Evolutionary conservation across 2,888 invertebrate genomes (phyloP).

Genomic region (Drosophila limbata): DNA sequence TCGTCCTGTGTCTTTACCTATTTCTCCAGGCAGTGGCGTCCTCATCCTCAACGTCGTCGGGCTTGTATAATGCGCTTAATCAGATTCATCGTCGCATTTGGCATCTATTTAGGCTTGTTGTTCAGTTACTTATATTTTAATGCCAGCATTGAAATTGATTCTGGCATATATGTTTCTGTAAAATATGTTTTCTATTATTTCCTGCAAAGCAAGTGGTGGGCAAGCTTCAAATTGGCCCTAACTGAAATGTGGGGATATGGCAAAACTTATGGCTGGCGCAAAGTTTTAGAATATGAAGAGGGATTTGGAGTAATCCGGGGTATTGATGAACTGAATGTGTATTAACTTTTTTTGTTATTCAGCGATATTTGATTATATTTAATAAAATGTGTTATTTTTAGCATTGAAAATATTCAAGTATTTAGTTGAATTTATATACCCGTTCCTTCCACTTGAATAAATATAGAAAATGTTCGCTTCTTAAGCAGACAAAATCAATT

Average conservation of each 20-base stretch:
- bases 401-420: neutral
- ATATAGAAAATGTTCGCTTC: neutral
- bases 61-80: neutral
- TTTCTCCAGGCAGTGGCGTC: neutral
- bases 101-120: neutral
- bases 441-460: neutral
- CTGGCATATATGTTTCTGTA: neutral
- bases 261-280: neutral
- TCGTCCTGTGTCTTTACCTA: neutral
- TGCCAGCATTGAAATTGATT: neutral
- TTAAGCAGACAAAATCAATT: slow-evolving; percentile 50
- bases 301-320: neutral
- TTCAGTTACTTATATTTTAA: neutral
- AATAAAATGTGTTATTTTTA: neutral
- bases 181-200: neutral
- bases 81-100: neutral
- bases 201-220: neutral
- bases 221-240: neutral
- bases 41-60: neutral
- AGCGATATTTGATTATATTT: neutral
- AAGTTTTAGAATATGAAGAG: neutral
- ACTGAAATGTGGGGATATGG: neutral
- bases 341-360: no score
- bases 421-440: neutral
- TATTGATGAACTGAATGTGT: no score